Percentiles rank a stretch among this genome's conserved stretches.
phyloP scores from a whole-genome alignment of 2,888 invertebrate genomes.

The Emmelina monodactyla region DNA sequence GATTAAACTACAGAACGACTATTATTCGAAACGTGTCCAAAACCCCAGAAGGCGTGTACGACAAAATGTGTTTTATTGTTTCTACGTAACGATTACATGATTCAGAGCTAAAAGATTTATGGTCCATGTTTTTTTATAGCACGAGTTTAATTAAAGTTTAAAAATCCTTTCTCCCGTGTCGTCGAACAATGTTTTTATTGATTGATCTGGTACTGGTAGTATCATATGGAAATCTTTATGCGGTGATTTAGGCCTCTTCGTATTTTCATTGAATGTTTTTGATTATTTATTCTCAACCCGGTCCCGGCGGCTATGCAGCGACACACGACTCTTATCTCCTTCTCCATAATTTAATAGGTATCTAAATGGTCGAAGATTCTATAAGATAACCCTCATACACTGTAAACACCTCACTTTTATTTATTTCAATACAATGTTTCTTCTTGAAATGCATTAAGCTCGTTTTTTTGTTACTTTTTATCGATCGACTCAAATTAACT shows the following conservation, averaged over 20 bases:
- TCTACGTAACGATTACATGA: conserved; percentile 29
- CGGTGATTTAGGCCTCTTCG: conserved; percentile 43
- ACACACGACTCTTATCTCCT: conserved; percentile 46
- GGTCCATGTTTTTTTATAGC: conserved; percentile 1
- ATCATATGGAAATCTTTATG: conserved; percentile 46
- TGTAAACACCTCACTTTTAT: conserved; percentile 42
- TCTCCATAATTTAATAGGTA: conserved; percentile 56
- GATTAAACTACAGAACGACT: conserved; percentile 51
- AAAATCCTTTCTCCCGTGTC: conserved; percentile 7
- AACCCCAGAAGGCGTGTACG: conserved; percentile 47
- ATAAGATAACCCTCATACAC: conserved; percentile 55
- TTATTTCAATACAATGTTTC: conserved; percentile 45
- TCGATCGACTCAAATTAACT: no score
- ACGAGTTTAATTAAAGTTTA: conserved; percentile 2
- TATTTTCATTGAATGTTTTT: no score
- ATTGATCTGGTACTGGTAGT: conserved; percentile 30
- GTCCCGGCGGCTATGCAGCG: conserved; percentile 40
- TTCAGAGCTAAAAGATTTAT: conserved; percentile 3
- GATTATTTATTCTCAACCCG: no score
- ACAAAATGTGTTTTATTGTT: conserved; percentile 46
- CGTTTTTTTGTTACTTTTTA: conserved; percentile 21
- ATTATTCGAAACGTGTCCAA: conserved; percentile 52
- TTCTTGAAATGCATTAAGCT: conserved; percentile 37
- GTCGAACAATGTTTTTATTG: conserved; percentile 20
- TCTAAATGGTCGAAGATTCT: conserved; percentile 59